Conservation (phyloP, 2,113 vertebrate species). For the Eubucco bourcierii region DNA sequence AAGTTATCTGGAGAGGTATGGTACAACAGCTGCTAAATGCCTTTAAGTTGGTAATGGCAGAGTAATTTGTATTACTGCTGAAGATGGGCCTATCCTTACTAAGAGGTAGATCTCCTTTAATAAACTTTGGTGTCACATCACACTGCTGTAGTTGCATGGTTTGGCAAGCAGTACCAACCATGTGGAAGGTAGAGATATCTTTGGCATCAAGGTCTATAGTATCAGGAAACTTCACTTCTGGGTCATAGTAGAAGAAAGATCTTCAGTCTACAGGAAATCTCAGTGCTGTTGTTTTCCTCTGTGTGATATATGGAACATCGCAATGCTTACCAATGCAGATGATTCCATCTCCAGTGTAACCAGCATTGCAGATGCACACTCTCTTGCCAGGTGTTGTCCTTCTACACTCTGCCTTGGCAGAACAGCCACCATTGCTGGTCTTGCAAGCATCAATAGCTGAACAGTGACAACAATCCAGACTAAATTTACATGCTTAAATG, state of each 20-base stretch:
- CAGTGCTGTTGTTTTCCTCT: neutral
- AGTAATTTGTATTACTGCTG: neutral
- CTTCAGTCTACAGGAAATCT: neutral
- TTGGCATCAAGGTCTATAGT: neutral
- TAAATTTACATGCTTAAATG: neutral
- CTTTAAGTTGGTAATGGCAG: neutral
- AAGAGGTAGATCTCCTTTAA: neutral
- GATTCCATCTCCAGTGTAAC: constrained; percentile 85
- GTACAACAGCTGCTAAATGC: neutral
- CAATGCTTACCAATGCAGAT: constrained; percentile 82
- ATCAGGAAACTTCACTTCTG: neutral
- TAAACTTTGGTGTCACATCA: neutral
- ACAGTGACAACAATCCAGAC: neutral
- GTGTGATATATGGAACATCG: rapidly evolving
- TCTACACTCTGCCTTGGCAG: constrained; percentile 82
- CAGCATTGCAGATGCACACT: constrained; percentile 78
- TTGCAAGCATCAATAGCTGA: constrained; percentile 83
- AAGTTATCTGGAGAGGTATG: neutral
- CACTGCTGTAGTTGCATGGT: neutral
- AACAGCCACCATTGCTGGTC: constrained; percentile 84
- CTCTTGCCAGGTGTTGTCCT: constrained; percentile 83
- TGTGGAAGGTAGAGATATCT: rapidly evolving
- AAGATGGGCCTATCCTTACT: neutral
- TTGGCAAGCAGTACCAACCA: neutral
- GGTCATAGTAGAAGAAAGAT: neutral